Evolutionary conservation across 2,888 invertebrate species (phyloP).

Genomic region (Lucinisca nassula): DNA sequence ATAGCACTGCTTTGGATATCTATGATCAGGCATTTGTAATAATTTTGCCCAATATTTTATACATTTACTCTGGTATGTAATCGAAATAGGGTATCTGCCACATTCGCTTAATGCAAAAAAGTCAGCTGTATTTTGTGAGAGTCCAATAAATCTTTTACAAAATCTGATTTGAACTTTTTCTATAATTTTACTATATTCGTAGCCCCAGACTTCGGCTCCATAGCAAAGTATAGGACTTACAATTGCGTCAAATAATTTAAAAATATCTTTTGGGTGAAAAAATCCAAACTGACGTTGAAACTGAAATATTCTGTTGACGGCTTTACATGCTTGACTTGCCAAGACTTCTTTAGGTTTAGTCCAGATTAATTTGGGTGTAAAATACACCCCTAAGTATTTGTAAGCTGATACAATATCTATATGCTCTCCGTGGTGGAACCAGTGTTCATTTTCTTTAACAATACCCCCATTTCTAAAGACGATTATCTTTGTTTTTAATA

Average conservation of each 20-base stretch:
- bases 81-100: conserved; percentile 12
- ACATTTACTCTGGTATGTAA: not conserved
- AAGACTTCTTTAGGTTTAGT: not conserved
- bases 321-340: conserved; percentile 16
- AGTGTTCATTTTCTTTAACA: not conserved
- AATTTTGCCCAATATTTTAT: conserved; percentile 14
- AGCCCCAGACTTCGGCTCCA: not conserved
- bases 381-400: conserved; percentile 23
- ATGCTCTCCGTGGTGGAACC: conserved; percentile 2
- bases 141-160: conserved; percentile 24
- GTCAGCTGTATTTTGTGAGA: conserved; percentile 32
- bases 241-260: conserved; percentile 18
- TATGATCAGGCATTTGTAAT: not conserved
- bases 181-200: not conserved
- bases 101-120: conserved; percentile 42
- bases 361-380: conserved; percentile 21
- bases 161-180: conserved; percentile 37
- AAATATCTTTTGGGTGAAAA: not conserved
- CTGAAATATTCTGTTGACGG: not conserved
- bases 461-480: conserved; percentile 17
- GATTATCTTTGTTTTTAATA: conserved; percentile 16
- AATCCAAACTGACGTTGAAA: not conserved
- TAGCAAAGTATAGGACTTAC: conserved; percentile 16
- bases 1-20: conserved; percentile 9
- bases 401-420: conserved; percentile 18